Evolutionary conservation across 2,888 invertebrate genomes (phyloP).

Genomic region (Epiblema foenella): DNA sequence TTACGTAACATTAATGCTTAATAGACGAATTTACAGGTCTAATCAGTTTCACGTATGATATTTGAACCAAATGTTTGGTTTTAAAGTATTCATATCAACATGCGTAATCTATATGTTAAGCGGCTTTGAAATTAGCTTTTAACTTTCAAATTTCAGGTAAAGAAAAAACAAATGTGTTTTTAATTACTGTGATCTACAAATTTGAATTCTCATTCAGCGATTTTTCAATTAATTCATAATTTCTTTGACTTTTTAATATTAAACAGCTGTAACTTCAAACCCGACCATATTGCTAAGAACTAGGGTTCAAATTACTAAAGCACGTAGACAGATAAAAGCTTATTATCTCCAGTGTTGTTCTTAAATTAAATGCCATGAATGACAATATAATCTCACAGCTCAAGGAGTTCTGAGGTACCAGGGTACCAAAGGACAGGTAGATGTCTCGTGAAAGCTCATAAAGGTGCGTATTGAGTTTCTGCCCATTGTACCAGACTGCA

Average conservation of each 20-base stretch:
- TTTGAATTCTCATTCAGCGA: background rate
- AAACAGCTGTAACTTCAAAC: background rate
- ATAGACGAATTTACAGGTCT: too few relatives aligned
- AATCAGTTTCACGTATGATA: too few relatives aligned
- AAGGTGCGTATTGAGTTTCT: conserved; percentile 64
- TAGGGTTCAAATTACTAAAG: background rate
- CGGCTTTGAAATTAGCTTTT: too few relatives aligned
- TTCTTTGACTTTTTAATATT: too few relatives aligned
- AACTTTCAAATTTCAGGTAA: too few relatives aligned
- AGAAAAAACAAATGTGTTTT: too few relatives aligned
- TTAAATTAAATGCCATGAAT: conserved; percentile 22
- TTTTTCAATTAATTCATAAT: background rate
- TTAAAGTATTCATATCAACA: too few relatives aligned
- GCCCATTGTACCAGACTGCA: conserved; percentile 48
- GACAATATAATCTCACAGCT: conserved; percentile 27
- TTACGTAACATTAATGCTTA: too few relatives aligned
- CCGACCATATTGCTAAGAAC: background rate
- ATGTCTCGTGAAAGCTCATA: conserved; percentile 49
- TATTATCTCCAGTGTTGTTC: conserved; percentile 2
- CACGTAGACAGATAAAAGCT: background rate
- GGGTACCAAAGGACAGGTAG: conserved; percentile 46
- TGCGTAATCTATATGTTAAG: too few relatives aligned
- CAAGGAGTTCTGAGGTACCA: background rate
- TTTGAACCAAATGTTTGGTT: too few relatives aligned
- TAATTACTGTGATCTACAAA: too few relatives aligned